Base-by-base conservation (phyloP, 2,888 invertebrate genomes). In the Tinea pellionella region DNA sequence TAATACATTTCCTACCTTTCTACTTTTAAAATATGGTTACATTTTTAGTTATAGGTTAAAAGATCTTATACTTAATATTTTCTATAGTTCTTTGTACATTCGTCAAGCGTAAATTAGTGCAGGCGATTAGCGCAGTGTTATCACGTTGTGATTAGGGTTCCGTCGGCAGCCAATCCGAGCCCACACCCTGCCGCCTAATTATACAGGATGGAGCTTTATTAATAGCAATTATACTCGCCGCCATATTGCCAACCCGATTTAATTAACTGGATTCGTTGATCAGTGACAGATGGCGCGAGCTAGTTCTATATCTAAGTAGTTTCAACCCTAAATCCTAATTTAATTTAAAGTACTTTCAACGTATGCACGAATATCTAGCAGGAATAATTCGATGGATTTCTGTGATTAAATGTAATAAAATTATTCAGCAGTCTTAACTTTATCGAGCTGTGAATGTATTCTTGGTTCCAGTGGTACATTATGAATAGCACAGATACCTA, bases 261-360 rank as follows among this genome's bases (percentile, higher is more conserved):
- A 84, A 87, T 87, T 85, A 83, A 86, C 85, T 85, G 74, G 72
- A 81, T 82, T 77, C 83, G 83, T 81, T 86, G 85, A 86, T 86
- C 84, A 81, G 82, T 75, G 80, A 82, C 85, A 86, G 82, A 83
- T 84, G 84, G 81, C 74, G 80, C 77, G 15, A 47, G 47, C 47
- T 47, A 47, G 47, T 18, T 47, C 47, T 76, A 81, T 80, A 78
- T 77, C 79, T 72, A n/a, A n/a, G n/a, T n/a, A 77, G 75, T 76
- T 74, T 70, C 69, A 71, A 72, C 67, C 67, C 65, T 63, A 47
- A 47, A 47, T 47, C 47, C 13, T 16, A 47, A 47, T 47, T 47
- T 47, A 16, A 47, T 47, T 2, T 15, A 47, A 47, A 47, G 16
- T 16, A 47, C 12, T 16, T 16, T 16, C 47, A 47, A 47, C 16